These are phyloP conservation scores for Eutrigla gurnardus DNA, from an alignment of 2,797 vertebrate genomes.

Conservation along the genomic window DNA sequence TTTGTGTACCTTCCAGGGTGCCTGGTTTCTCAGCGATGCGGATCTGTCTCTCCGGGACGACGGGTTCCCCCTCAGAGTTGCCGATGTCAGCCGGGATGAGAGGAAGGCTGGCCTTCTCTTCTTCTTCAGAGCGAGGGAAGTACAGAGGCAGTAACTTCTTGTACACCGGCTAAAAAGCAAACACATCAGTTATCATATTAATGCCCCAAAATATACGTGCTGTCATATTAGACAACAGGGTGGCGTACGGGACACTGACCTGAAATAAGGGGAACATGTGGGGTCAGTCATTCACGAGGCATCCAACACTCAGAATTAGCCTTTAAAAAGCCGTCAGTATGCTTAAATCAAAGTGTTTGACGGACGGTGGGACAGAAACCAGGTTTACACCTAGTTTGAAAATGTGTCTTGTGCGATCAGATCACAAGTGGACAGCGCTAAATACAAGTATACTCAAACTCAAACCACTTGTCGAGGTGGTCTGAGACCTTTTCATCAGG, in stretches of 20 bases:
- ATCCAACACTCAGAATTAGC: not conserved
- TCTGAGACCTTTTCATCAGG: not conserved
- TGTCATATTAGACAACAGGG: not conserved
- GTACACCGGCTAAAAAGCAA: constrained; percentile 85
- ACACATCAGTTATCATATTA: not conserved
- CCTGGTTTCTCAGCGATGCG: constrained; percentile 96
- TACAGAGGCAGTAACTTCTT: constrained; percentile 94
- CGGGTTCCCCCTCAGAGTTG: constrained; percentile 95
- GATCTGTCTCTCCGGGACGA: constrained; percentile 96
- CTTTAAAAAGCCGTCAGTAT: not conserved
- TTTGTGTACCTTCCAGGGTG: constrained; percentile 87
- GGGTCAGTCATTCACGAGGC: too few species aligned
- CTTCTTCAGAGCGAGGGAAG: constrained; percentile 91
- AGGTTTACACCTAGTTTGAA: too few species aligned
- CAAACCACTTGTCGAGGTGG: too few species aligned
- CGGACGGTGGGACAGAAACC: not conserved
- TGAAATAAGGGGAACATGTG: too few species aligned
- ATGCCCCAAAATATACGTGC: not conserved
- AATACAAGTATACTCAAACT: too few species aligned
- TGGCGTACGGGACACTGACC: not conserved
- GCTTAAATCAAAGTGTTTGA: not conserved
- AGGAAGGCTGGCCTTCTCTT: constrained; percentile 87
- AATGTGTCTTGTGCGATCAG: too few species aligned
- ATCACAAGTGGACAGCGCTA: too few species aligned
- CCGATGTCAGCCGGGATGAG: constrained; percentile 94